Conservation (phyloP, 2,888 invertebrate genomes). For the Volucella zonaria region DNA sequence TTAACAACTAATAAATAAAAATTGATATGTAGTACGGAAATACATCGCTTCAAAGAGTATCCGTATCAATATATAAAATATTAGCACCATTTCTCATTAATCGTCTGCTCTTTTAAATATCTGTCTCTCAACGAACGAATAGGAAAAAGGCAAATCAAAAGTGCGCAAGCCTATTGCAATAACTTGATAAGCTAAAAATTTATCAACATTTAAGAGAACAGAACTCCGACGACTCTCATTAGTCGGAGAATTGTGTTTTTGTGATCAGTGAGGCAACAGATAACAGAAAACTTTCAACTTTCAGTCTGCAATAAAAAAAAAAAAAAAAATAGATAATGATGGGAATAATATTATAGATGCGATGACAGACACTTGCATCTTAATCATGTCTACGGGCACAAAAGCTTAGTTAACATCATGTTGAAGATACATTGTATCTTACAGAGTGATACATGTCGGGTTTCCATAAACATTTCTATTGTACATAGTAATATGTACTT, state of each 20-base stretch:
- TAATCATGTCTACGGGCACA: not conserved
- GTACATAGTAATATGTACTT: slow-evolving; percentile 1
- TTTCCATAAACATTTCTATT: slow-evolving; percentile 10
- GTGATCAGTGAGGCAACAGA: not conserved
- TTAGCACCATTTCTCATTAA: not conserved
- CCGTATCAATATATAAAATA: not conserved
- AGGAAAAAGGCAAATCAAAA: slow-evolving; percentile 18
- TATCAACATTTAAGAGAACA: slow-evolving; percentile 28
- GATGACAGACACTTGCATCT: not conserved
- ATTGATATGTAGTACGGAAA: not conserved
- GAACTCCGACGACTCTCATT: not conserved
- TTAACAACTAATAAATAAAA: not conserved
- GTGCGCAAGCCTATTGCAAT: slow-evolving; percentile 46
- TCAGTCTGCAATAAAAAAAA: not conserved
- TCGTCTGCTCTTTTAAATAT: not conserved
- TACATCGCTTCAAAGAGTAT: not conserved
- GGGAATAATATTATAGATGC: not conserved
- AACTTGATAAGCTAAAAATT: not conserved
- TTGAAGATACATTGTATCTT: slow-evolving; percentile 17
- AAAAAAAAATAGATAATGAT: not conserved
- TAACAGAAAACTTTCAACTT: not conserved
- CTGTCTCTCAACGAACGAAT: slow-evolving; percentile 34
- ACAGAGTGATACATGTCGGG: slow-evolving; percentile 9
- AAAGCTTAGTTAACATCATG: slow-evolving; percentile 6
- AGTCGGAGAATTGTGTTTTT: not conserved